Percentiles rank a stretch among this genome's conserved stretches.
Conservation (phyloP, 2,113 vertebrate species). For the Gobius niger region DNA sequence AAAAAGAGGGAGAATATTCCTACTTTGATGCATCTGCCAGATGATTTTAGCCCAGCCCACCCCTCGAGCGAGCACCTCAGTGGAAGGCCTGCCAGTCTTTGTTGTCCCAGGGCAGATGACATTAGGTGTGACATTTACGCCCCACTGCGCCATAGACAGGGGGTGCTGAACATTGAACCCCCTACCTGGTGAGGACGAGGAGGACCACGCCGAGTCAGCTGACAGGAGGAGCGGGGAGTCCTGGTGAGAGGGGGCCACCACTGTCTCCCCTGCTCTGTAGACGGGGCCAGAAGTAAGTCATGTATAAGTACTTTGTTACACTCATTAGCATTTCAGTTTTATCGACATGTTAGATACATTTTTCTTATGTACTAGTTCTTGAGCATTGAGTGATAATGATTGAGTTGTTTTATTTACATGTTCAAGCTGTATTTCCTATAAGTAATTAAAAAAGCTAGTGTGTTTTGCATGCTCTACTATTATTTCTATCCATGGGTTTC, state of each 20-base stretch:
- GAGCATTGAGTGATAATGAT: too few relatives aligned
- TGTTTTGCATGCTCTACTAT: too few relatives aligned
- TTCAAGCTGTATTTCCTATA: too few relatives aligned
- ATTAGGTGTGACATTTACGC: constrained; percentile 70
- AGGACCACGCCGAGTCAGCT: constrained; percentile 51
- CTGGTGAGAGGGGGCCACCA: constrained; percentile 49
- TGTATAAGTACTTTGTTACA: not conserved
- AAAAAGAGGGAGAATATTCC: constrained; percentile 9
- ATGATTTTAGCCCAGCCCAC: constrained; percentile 38
- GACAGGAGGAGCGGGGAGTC: constrained; percentile 47
- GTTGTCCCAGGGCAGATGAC: constrained; percentile 50
- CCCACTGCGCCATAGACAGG: constrained; percentile 58
- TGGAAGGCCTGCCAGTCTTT: constrained; percentile 63
- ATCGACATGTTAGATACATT: too few relatives aligned
- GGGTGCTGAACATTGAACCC: constrained; percentile 32
- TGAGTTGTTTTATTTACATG: too few relatives aligned
- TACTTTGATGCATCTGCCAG: constrained; percentile 31
- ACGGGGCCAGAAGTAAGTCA: constrained; percentile 29
- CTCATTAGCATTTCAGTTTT: not conserved
- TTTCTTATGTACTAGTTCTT: too few relatives aligned
- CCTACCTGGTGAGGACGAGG: constrained; percentile 71
- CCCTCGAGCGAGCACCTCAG: constrained; percentile 40
- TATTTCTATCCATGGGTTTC: too few relatives aligned
- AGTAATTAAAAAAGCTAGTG: too few relatives aligned
- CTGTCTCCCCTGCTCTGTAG: constrained; percentile 44